A percentile compares a stretch with the other conserved stretches of the same genome.
These are phyloP conservation scores for Oreohelix idahoensis DNA, from an alignment of 1,140 invertebrate species.

Conservation along the genomic window DNA sequence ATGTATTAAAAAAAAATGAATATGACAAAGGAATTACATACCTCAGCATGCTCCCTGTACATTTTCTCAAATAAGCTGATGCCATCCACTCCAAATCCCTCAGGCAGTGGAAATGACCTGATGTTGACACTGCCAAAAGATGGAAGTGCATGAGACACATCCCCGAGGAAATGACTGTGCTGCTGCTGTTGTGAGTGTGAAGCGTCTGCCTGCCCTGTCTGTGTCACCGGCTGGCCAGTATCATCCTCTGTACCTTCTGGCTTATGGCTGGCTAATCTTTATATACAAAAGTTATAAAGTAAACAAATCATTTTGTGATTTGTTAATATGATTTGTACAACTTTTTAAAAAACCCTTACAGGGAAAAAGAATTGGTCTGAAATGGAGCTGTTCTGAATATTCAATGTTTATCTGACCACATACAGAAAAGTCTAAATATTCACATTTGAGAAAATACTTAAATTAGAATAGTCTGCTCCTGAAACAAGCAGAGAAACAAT, in stretches of 20 bases:
- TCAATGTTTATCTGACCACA: too few relatives aligned
- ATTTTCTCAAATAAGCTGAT: constrained; percentile 83
- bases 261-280: constrained; percentile 20
- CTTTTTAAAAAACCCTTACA: too few relatives aligned
- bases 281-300: background rate
- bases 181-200: constrained; percentile 68
- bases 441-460: too few relatives aligned
- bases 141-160: constrained; percentile 85
- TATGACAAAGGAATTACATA: constrained; percentile 45
- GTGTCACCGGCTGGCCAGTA: constrained; percentile 50
- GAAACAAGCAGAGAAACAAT: too few relatives aligned
- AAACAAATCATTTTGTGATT: too few relatives aligned
- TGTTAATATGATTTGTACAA: too few relatives aligned
- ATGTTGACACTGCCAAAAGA: constrained; percentile 86
- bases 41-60: constrained; percentile 92
- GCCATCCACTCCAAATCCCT: constrained; percentile 82
- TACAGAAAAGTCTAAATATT: too few relatives aligned
- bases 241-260: constrained; percentile 47
- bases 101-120: constrained; percentile 78
- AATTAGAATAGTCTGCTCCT: too few relatives aligned
- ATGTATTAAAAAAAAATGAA: too few relatives aligned
- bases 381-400: too few relatives aligned
- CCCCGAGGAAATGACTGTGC: constrained; percentile 83
- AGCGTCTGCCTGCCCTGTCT: constrained; percentile 48
- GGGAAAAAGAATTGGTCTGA: too few relatives aligned